Evolutionary conservation across 2,888 invertebrate genomes (phyloP), one percentile per base, ranked within the genome.

Genomic region (Eremobia ochroleuca): DNA sequence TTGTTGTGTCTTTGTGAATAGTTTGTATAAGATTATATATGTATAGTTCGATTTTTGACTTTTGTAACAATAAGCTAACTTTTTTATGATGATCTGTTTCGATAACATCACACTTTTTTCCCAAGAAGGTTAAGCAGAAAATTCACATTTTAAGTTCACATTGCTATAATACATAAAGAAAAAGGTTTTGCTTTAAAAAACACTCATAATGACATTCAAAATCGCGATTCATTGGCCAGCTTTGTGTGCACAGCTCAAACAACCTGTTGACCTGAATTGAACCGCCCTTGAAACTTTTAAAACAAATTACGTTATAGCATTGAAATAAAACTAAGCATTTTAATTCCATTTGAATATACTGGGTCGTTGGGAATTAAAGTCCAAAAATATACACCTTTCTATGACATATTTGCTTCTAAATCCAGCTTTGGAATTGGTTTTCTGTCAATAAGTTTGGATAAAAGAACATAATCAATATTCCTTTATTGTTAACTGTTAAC

Each of bases 291-390:
- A 58, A 76, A 71, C 58, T 62, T 66, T 58, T 40, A 59, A 49
- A 74, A 67, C 76, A 68, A 82, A 84, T 76, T 79, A 61, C 61
- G 46, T 82, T 85, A 81, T 70, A 65, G 34, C 58, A 73, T 59
- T 79, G 66, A 79, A 87, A 84, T 81, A 83, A 87, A 86, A 83
- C 64, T 73, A 76, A 78, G 66, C 37, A 75, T 81, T 81, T 84
- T 85, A 81, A 81, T 86, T 77, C 59, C 68, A 78, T 62, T 69
- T n/a, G 15, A 68, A 68, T 73, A 67, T 52, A 62, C 37, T 58
- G 31, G 31, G 58, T 67, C 52, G 37, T 37, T 40, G 21, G 37
- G 46, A 49, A 77, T 68, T 77, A 67, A 46, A 69, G 46, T 79
- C 72, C 25, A 68, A 77, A 81, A 73, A 64, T 81, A 81, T 82